A percentile compares a stretch with the other conserved stretches of the same genome.
Conservation (phyloP, 2,113 vertebrate genomes). For the Todiramphus chloris region DNA sequence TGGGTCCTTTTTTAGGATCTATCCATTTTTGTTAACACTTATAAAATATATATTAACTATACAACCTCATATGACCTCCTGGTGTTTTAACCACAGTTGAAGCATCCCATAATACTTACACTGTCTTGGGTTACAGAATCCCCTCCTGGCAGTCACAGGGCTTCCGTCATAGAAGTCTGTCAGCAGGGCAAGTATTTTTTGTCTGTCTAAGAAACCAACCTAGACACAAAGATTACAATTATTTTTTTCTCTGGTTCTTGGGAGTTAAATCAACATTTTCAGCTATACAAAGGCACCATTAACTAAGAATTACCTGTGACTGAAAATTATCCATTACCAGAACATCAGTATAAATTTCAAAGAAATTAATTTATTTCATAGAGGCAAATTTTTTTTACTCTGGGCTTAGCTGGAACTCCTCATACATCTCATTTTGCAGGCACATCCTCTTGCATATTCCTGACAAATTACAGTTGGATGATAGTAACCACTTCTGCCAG, state of each 20-base stretch:
- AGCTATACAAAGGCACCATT: not conserved
- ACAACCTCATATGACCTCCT: not conserved
- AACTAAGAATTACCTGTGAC: not conserved
- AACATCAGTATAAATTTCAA: not conserved
- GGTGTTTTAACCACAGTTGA: not conserved
- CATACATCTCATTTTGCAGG: not conserved
- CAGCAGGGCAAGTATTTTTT: conserved; percentile 67
- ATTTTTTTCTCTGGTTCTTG: not conserved
- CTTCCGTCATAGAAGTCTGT: conserved; percentile 69
- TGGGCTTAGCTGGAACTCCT: not conserved
- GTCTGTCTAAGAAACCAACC: conserved; percentile 73
- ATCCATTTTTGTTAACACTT: not conserved
- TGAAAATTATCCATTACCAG: conserved; percentile 11
- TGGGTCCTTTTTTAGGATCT: not conserved
- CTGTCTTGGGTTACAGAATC: conserved; percentile 71
- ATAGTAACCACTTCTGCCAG: conserved; percentile 3
- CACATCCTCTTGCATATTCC: not conserved
- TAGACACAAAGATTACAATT: conserved; percentile 44
- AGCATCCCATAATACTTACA: conserved; percentile 68
- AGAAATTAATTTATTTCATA: not conserved
- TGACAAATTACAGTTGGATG: conserved; percentile 2
- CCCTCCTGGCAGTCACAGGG: not conserved
- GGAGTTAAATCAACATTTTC: not conserved
- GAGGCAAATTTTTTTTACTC: not conserved
- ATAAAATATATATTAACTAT: not conserved